phyloP scores from a whole-genome alignment of 2,113 vertebrate genomes.

The Bubalus kerabau region DNA sequence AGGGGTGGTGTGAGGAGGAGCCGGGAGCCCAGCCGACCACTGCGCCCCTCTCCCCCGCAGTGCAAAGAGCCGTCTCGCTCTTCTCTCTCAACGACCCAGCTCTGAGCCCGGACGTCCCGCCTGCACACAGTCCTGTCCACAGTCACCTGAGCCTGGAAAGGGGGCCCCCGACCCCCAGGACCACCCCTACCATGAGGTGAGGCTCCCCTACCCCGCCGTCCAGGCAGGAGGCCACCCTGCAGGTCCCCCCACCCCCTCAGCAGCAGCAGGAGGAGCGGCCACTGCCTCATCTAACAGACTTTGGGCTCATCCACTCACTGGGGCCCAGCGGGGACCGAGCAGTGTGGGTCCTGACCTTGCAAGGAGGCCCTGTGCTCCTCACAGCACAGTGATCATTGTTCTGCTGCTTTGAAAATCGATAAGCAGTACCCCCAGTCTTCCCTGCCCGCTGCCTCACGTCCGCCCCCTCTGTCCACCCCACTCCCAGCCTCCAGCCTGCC shows the following conservation, averaged over 20 bases:
- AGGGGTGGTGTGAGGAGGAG: neutral
- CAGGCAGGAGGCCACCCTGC: accelerated
- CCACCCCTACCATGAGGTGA: conserved; percentile 87
- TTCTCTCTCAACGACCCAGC: conserved; percentile 87
- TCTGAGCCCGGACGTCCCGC: conserved; percentile 79
- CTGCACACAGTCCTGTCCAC: conserved; percentile 82
- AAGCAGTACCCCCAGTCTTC: accelerated
- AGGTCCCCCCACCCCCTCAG: neutral
- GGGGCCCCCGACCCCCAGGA: conserved; percentile 80
- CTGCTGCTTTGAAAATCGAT: neutral
- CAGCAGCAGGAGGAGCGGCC: neutral
- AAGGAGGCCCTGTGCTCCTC: neutral
- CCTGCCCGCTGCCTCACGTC: neutral
- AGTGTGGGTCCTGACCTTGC: accelerated
- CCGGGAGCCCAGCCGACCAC: neutral
- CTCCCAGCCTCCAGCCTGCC: neutral
- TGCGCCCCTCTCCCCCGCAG: conserved; percentile 69
- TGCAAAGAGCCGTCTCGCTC: conserved; percentile 90
- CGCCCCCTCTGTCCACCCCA: neutral
- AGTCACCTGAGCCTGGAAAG: conserved; percentile 85
- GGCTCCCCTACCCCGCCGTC: neutral
- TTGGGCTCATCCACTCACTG: accelerated
- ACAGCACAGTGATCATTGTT: accelerated
- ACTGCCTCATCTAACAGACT: neutral
- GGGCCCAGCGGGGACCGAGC: neutral